These are phyloP conservation scores for Papilio elwesi DNA, from an alignment of 2,888 invertebrate genomes.

Conservation along the genomic window DNA sequence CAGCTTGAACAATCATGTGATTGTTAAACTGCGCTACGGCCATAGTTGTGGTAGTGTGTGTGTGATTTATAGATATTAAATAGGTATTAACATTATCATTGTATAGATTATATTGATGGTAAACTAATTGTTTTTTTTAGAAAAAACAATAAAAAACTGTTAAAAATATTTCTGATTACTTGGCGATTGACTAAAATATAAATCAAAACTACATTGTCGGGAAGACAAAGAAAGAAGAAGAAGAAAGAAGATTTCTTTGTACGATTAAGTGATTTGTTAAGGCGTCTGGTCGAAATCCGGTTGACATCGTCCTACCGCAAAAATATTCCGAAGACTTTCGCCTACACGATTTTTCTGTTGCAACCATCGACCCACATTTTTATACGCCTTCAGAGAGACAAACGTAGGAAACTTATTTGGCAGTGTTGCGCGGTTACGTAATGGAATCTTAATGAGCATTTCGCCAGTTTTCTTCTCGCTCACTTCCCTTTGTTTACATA, in stretches of 20 bases:
- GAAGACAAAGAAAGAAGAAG: too few species aligned
- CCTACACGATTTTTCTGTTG: constrained; percentile 45
- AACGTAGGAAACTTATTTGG: constrained; percentile 2
- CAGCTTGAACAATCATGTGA: too few species aligned
- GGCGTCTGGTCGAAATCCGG: constrained; percentile 62
- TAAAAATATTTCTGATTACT: background rate
- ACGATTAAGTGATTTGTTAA: constrained; percentile 59
- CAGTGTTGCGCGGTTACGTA: background rate
- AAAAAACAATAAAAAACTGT: too few species aligned
- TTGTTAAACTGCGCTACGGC: too few species aligned
- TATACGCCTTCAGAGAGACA: constrained; percentile 19
- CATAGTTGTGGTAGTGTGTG: too few species aligned
- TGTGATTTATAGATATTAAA: too few species aligned
- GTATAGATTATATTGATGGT: too few species aligned
- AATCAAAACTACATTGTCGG: background rate
- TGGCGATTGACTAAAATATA: background rate
- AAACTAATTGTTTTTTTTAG: too few species aligned
- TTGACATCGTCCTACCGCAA: constrained; percentile 57
- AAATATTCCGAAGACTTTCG: constrained; percentile 63
- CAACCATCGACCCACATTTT: constrained; percentile 31
- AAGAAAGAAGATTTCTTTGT: background rate
- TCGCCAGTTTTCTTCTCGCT: constrained; percentile 3
- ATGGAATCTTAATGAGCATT: constrained; percentile 13
- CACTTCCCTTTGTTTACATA: background rate
- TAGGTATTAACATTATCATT: too few species aligned